Evolutionary conservation across 2,113 vertebrate species (phyloP).

Genomic region (Marmota flaviventris): DNA sequence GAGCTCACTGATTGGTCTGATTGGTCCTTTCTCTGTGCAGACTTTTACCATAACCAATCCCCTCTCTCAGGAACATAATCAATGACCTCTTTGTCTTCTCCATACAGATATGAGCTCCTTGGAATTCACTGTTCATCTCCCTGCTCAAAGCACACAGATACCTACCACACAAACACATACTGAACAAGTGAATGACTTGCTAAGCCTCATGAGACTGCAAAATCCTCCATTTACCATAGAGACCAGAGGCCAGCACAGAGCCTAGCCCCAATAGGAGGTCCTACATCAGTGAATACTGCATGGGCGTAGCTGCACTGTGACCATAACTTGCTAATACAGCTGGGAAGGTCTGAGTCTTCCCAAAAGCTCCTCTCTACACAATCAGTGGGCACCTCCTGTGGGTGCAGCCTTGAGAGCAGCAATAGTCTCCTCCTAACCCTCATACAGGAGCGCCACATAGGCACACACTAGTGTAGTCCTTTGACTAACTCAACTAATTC

Average conservation of each 20-base stretch:
- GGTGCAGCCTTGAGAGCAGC: not conserved
- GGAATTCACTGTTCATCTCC: not conserved
- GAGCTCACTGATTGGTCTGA: not conserved
- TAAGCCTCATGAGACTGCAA: not conserved
- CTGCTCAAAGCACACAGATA: fast-evolving
- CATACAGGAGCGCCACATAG: not conserved
- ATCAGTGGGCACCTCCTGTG: not conserved
- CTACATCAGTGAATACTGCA: not conserved
- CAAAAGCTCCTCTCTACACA: not conserved
- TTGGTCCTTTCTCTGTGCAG: not conserved
- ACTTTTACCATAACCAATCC: not conserved
- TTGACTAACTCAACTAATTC: not conserved
- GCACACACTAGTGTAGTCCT: not conserved
- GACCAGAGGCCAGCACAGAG: not conserved
- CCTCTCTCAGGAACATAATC: not conserved
- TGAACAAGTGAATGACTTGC: not conserved
- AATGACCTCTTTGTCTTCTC: not conserved
- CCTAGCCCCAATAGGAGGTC: not conserved
- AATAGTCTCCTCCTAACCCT: not conserved
- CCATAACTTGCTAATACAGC: not conserved
- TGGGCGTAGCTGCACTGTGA: fast-evolving
- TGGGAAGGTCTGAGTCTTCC: not conserved
- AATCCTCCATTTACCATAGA: not conserved
- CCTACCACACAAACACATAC: not conserved
- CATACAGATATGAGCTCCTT: not conserved